phyloP scores from a whole-genome alignment of 2,888 invertebrate genomes.

The Pammene aurita region DNA sequence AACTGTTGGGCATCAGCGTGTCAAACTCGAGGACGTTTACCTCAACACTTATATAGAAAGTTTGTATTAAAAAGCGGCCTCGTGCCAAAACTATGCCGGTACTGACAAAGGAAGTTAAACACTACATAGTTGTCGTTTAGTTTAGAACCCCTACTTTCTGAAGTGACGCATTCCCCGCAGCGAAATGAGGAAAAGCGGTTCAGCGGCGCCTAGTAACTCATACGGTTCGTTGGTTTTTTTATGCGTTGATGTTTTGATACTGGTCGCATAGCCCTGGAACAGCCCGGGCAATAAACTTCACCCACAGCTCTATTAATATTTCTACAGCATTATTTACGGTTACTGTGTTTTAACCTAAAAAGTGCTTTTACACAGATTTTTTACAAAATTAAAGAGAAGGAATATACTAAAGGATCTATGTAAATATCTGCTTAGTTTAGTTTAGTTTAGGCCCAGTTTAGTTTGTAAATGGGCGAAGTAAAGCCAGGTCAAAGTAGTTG shows the following conservation, averaged over 20 bases:
- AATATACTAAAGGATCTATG: too few relatives aligned
- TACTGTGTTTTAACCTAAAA: not conserved
- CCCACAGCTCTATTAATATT: not conserved
- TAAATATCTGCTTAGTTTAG: too few relatives aligned
- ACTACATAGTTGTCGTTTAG: conserved; percentile 1
- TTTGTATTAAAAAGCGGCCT: conserved; percentile 13
- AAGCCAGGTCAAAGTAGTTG: too few relatives aligned
- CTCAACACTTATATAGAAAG: not conserved
- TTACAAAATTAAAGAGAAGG: too few relatives aligned
- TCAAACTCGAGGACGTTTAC: too few relatives aligned
- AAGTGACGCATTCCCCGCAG: not conserved
- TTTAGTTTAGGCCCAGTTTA: too few relatives aligned
- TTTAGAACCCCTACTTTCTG: not conserved
- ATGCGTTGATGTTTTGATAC: conserved; percentile 20
- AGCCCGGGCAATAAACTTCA: conserved; percentile 2
- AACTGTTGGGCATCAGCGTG: too few relatives aligned
- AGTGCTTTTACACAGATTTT: too few relatives aligned
- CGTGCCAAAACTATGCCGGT: not conserved
- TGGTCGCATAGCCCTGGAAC: not conserved
- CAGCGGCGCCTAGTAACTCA: conserved; percentile 8
- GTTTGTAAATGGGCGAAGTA: too few relatives aligned
- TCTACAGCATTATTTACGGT: not conserved
- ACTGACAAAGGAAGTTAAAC: conserved; percentile 9
- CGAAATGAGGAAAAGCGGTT: conserved; percentile 20
- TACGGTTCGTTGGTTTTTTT: conserved; percentile 17